Base-by-base conservation (phyloP, 2,888 invertebrate genomes). In the Agonum fuliginosum region DNA sequence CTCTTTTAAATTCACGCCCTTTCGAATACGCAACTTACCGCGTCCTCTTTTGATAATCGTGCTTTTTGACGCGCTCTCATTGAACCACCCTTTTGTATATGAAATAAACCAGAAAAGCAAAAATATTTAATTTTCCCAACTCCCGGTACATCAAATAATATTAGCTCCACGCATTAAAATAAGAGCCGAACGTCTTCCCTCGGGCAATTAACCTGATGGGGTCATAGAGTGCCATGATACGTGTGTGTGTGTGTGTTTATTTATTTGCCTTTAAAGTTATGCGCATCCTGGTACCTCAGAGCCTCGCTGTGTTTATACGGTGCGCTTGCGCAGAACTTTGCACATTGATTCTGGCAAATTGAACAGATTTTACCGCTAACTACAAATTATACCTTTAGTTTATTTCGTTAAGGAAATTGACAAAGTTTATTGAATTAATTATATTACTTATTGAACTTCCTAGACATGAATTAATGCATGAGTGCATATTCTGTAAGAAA, bases 101-200 rank as follows among this genome's bases (percentile, higher is more conserved):
- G n/a, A n/a, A n/a, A n/a, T n/a, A n/a, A n/a, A n/a, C n/a, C n/a
- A n/a, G n/a, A n/a, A n/a, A n/a, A n/a, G n/a, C n/a, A n/a, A n/a
- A n/a, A n/a, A n/a, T n/a, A n/a, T n/a, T n/a, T n/a, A n/a, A n/a
- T n/a, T n/a, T n/a, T n/a, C n/a, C n/a, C n/a, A n/a, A n/a, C n/a
- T n/a, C n/a, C n/a, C n/a, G n/a, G n/a, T n/a, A n/a, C n/a, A n/a
- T n/a, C n/a, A n/a, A n/a, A n/a, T n/a, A n/a, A n/a, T n/a, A n/a
- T n/a, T n/a, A n/a, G n/a, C n/a, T n/a, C n/a, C n/a, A n/a, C n/a
- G 54, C 24, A 54, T 24, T 54, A 54, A 54, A 54, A 54, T 54
- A 54, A 54, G 54, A 54, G 54, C n/a, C 20, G n/a, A 20, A 12
- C 10, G 22, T 54, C 54, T 54, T 54, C 54, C 54, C 54, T 54